Evolutionary conservation across 2,113 vertebrate genomes (phyloP).

Genomic region (Silurus meridionalis): DNA sequence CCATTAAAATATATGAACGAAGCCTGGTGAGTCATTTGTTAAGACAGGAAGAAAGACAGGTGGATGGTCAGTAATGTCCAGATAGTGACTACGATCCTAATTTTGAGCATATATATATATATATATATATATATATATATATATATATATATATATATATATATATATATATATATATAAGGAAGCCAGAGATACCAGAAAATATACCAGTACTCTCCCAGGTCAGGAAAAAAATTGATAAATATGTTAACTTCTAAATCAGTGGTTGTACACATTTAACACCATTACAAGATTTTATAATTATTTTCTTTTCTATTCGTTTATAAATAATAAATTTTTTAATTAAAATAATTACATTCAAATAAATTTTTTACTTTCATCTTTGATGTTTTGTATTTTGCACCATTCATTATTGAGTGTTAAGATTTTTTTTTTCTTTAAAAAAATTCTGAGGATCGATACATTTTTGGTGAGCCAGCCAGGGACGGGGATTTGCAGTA

Average conservation of each 20-base stretch:
- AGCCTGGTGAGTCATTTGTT: background rate
- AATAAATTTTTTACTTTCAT: no score
- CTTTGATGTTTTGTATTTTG: background rate
- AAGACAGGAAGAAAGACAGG: background rate
- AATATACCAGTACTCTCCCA: background rate
- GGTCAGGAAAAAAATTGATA: background rate
- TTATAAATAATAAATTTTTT: no score
- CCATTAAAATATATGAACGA: background rate
- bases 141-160: no score
- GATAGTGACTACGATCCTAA: background rate
- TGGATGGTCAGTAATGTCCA: background rate
- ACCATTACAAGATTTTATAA: no score
- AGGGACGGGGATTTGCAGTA: background rate
- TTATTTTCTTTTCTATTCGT: no score
- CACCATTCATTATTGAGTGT: background rate
- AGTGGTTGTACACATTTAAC: no score
- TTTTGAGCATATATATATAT: background rate
- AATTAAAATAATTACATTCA: no score
- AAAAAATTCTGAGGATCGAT: background rate
- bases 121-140: no score
- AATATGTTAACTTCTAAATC: background rate
- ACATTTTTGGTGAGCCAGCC: background rate
- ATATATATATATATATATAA: background rate
- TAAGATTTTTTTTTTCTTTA: background rate
- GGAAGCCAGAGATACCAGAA: background rate